phyloP scores from a whole-genome alignment of 2,888 invertebrate genomes.

The Cecidostiba fungosa region DNA sequence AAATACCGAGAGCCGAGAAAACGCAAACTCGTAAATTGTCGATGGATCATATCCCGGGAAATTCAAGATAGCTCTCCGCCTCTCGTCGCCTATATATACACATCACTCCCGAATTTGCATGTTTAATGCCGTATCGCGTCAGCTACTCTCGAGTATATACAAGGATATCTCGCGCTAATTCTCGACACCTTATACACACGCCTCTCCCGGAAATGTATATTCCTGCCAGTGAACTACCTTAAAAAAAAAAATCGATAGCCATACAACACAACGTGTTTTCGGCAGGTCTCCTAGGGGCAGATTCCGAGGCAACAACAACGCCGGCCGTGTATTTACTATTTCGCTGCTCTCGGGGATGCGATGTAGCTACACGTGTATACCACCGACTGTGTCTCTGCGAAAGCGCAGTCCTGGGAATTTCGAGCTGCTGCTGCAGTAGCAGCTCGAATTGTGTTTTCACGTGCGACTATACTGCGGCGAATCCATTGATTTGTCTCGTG shows the following conservation, averaged over 20 bases:
- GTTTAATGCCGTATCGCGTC: constrained; percentile 54
- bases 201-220: neutral
- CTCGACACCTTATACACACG: neutral
- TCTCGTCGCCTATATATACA: neutral
- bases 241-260: neutral
- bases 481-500: neutral
- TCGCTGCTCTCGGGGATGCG: constrained; percentile 17
- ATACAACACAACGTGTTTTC: constrained; percentile 9
- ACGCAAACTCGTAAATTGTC: neutral
- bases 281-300: constrained; percentile 30
- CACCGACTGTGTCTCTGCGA: neutral
- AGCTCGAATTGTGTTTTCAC: neutral
- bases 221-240: neutral
- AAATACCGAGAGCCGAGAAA: neutral
- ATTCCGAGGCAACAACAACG: constrained; percentile 30
- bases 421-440: neutral
- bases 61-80: constrained; percentile 47
- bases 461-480: neutral
- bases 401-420: constrained; percentile 45
- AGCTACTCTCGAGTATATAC: constrained; percentile 31
- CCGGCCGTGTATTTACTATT: constrained; percentile 35
- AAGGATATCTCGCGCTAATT: constrained; percentile 31
- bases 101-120: constrained; percentile 52
- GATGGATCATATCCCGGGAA: constrained; percentile 37
- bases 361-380: constrained; percentile 5